Percentiles rank a stretch among this genome's conserved stretches.
These are phyloP conservation scores for Pipra filicauda DNA, from an alignment of 2,113 vertebrate genomes.

Conservation along the genomic window DNA sequence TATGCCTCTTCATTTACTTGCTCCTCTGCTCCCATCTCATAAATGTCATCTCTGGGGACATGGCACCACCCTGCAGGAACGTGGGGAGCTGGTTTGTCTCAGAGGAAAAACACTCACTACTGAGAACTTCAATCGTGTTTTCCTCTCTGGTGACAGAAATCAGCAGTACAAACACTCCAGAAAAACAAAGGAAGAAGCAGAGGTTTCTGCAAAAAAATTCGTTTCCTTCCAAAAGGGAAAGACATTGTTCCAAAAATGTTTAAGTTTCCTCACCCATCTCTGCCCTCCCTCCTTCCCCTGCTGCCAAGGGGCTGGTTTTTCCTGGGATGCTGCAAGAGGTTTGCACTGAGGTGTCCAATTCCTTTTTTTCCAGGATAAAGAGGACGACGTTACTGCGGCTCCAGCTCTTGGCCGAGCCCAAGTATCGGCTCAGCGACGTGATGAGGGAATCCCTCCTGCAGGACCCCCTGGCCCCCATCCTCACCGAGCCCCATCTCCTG, in stretches of 20 bases:
- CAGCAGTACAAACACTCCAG: not conserved
- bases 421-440: slow-evolving; percentile 86
- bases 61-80: not conserved
- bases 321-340: not conserved
- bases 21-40: not conserved
- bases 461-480: slow-evolving; percentile 82
- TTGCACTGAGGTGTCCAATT: not conserved
- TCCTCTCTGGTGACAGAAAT: not conserved
- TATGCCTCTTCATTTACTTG: not conserved
- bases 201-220: not conserved
- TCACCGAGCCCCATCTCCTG: slow-evolving; percentile 87
- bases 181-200: not conserved
- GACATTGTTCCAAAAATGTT: not conserved
- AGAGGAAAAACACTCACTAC: not conserved
- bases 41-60: not conserved
- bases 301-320: not conserved
- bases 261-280: not conserved
- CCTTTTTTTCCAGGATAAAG: slow-evolving; percentile 83
- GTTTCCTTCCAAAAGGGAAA: not conserved
- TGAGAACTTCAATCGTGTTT: not conserved
- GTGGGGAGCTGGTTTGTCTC: not conserved
- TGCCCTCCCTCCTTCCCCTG: not conserved
- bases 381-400: slow-evolving; percentile 83
- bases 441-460: slow-evolving; percentile 90
- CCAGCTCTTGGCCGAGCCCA: slow-evolving; percentile 76